A percentile compares a stretch with the other conserved stretches of the same genome.
Conservation (phyloP, 2,888 invertebrate species). For the Pristionchus mayeri region DNA sequence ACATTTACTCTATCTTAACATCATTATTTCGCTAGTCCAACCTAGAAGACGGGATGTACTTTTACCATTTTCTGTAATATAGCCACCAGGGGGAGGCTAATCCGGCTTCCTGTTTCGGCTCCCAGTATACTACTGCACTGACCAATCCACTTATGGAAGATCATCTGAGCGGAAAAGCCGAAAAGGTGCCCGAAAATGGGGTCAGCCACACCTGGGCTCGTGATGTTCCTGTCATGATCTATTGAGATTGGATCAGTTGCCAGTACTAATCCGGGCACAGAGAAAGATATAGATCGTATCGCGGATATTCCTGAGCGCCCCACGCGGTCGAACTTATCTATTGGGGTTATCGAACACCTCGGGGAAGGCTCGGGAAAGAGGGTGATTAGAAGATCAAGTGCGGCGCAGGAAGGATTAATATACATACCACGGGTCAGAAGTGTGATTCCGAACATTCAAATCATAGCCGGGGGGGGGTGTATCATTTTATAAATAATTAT, state of each 20-base stretch:
- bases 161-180: conserved; percentile 5
- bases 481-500: too few species aligned
- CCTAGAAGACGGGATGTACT: too few species aligned
- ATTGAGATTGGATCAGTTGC: not conserved
- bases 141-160: conserved; percentile 30
- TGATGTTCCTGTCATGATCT: not conserved
- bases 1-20: not conserved
- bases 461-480: not conserved
- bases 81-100: too few species aligned
- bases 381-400: too few species aligned
- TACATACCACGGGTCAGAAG: too few species aligned
- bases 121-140: not conserved
- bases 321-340: conserved; percentile 16
- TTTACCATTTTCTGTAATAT: too few species aligned
- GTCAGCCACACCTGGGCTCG: not conserved
- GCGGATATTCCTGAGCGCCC: not conserved
- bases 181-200: not conserved
- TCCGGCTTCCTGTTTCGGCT: not conserved
- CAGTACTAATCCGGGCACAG: not conserved
- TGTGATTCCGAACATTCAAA: too few species aligned
- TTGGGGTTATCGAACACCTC: conserved; percentile 27
- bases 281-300: conserved; percentile 21
- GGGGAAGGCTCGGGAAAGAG: not conserved
- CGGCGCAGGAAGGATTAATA: too few species aligned
- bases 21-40: too few species aligned